Evolutionary conservation across 2,888 invertebrate genomes (phyloP).

Genomic region (Biston stratarius): DNA sequence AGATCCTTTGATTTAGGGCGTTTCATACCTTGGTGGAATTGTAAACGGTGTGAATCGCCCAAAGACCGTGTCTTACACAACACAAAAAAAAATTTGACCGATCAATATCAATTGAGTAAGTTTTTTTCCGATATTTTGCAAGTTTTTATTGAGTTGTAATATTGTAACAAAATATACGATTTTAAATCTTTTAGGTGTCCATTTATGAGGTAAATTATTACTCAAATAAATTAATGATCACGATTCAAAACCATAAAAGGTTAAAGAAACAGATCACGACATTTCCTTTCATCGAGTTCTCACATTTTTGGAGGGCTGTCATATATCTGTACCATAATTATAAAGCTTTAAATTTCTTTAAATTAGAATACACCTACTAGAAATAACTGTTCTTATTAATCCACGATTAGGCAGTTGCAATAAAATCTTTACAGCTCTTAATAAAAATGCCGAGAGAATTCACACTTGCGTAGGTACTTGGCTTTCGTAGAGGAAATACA

Average conservation of each 20-base stretch:
- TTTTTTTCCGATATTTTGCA: no score
- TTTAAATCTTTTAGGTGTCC: not conserved
- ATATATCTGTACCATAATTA: conserved; percentile 36
- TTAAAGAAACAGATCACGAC: conserved; percentile 19
- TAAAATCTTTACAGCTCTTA: conserved; percentile 41
- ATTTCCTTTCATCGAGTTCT: conserved; percentile 23
- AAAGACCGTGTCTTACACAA: no score
- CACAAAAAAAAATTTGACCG: no score
- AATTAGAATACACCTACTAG: conserved; percentile 46
- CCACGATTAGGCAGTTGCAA: conserved; percentile 44
- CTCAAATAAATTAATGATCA: conserved; percentile 24
- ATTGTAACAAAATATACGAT: not conserved
- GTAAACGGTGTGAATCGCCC: no score
- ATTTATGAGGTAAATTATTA: conserved; percentile 8
- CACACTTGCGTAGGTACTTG: conserved; percentile 38
- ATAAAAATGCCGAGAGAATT: conserved; percentile 45
- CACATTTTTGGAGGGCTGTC: conserved; percentile 20
- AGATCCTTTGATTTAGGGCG: no score
- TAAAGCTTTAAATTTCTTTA: conserved; percentile 42
- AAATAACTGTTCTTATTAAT: conserved; percentile 45
- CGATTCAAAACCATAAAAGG: conserved; percentile 8
- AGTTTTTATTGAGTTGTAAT: not conserved
- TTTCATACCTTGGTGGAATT: no score
- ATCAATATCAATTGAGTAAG: no score
- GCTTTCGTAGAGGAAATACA: not conserved